Conservation (phyloP, 2,113 vertebrate species). For the Tenrec ecaudatus region DNA sequence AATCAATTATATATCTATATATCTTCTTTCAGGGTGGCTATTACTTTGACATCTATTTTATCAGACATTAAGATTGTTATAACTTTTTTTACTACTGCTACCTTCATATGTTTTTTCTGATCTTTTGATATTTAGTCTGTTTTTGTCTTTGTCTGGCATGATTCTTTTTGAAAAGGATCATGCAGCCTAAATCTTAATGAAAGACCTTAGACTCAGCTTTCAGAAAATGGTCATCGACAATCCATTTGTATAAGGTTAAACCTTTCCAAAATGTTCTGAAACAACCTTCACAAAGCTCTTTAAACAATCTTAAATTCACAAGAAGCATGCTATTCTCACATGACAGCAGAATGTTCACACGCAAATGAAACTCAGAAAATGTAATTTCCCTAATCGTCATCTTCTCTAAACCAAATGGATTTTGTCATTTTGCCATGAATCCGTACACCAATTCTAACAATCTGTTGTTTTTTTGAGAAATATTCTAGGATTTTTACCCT, state of each 20-base stretch:
- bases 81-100: no score
- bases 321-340: neutral
- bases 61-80: no score
- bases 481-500: neutral
- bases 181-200: neutral
- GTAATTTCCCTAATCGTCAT: neutral
- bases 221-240: neutral
- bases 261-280: conserved; percentile 33
- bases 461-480: neutral
- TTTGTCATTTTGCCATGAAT: conserved; percentile 39
- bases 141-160: no score
- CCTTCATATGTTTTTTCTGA: no score
- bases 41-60: no score
- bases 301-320: conserved; percentile 25
- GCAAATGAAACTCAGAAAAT: neutral
- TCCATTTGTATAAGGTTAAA: neutral
- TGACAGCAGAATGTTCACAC: neutral
- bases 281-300: neutral
- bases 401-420: conserved; percentile 11
- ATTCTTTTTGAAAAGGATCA: neutral
- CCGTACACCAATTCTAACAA: neutral
- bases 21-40: no score
- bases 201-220: neutral
- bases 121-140: no score
- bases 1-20: no score